Conservation (phyloP, 2,797 vertebrate species). For the Myotis pilosus region DNA sequence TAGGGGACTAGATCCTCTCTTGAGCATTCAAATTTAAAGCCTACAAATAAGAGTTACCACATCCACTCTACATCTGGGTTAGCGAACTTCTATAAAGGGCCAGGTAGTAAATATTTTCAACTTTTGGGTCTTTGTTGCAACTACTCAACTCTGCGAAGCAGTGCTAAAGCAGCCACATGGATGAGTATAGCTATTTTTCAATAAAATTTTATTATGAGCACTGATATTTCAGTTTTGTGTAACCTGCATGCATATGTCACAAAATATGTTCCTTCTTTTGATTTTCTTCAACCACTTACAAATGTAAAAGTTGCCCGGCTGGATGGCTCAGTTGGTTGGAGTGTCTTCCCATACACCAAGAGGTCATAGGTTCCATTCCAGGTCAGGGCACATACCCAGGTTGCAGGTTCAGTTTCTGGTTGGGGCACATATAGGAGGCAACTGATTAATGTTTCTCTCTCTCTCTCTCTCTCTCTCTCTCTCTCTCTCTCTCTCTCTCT, state of each 20-base stretch:
- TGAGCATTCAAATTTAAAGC: not conserved
- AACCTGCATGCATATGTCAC: not conserved
- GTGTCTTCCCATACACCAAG: not conserved
- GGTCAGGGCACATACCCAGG: not conserved
- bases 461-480: not conserved
- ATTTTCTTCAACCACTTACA: conserved; percentile 9
- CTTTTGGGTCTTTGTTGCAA: not conserved
- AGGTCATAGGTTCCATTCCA: not conserved
- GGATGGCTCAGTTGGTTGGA: not conserved
- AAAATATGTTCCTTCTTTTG: conserved; percentile 18
- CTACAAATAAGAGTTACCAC: conserved; percentile 10
- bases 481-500: not conserved
- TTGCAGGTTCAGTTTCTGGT: not conserved
- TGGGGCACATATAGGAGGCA: not conserved
- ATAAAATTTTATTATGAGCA: not conserved
- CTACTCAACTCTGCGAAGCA: not conserved
- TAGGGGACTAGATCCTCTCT: not conserved
- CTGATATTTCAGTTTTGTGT: not conserved
- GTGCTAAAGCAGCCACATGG: not conserved
- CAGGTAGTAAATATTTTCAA: not conserved
- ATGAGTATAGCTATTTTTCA: not conserved
- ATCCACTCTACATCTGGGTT: not conserved
- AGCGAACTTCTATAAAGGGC: not conserved
- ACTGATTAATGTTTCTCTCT: not conserved
- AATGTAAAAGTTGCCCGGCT: not conserved